Evolutionary conservation across 2,888 invertebrate genomes (phyloP), one percentile per base, ranked within the genome.

Genomic region (Pseudococcus jackbeardsleyi): DNA sequence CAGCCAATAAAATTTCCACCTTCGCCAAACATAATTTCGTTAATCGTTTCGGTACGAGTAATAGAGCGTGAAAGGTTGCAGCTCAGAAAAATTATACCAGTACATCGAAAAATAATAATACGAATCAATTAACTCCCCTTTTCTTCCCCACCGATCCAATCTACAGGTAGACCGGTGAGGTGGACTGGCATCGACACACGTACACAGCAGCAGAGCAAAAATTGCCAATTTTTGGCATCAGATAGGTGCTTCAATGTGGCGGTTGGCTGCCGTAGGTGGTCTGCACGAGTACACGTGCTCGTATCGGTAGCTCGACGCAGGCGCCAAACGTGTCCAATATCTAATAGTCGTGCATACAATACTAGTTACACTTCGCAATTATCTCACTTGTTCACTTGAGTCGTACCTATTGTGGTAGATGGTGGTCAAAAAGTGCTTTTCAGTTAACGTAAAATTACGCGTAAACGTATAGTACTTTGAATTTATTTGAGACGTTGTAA

Each of bases 211-310:
- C 64, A 15, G 33, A 33, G 79, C n/a, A 46, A 46, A 82, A 46
- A 82, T 82, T 33, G 19, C 19, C 46, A 82, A 46, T 46, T 72
- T 72, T 33, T 46, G 46, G 79, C 79, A 82, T 82, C 4, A n/a
- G 79, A 82, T 82, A 82, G 46, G 46, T 82, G 46, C 79, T 33
- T 82, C 9, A 46, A 82, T 46, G 7, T 72, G 79, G 33, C 46
- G 9, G 79, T 82, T 82, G 79, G 46, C 79, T 46, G 79, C 79
- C 79, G 79, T 82, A 42, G 79, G 79, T 82, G 79, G 79, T 82
- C 79, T 82, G 79, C 79, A 46, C 42, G 46, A 82, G 19, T 42
- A 82, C 79, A 82, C 46, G 79, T 82, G 79, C 79, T 82, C 22
- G 22, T 33, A n/a, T 19, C 19, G 79, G 12, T 7, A 19, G 3